Evolutionary conservation across 2,113 vertebrate genomes (phyloP).

Genomic region (Anolis sagrei): DNA sequence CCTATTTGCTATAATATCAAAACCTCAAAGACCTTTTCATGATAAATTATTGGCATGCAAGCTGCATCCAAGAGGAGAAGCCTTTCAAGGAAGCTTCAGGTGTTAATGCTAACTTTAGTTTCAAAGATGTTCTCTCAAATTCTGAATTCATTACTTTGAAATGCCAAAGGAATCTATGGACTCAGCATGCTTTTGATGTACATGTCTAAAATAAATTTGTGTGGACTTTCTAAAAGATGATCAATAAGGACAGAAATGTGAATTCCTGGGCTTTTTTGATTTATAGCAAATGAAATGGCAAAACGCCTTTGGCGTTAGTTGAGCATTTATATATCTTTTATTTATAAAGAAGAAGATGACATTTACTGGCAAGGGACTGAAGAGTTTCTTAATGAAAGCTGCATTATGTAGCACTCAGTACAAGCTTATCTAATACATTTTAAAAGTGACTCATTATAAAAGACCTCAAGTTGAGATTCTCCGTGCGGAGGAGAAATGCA

Average conservation of each 20-base stretch:
- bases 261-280: constrained; percentile 48
- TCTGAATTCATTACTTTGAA: constrained; percentile 55
- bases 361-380: constrained; percentile 28
- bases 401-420: constrained; percentile 15
- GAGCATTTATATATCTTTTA: constrained; percentile 55
- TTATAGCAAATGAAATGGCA: constrained; percentile 54
- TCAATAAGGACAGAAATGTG: constrained; percentile 53
- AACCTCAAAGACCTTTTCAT: constrained; percentile 54
- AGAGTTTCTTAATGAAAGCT: constrained; percentile 27
- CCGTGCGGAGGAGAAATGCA: constrained; percentile 4
- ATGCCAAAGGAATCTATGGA: constrained; percentile 44
- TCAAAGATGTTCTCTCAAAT: constrained; percentile 53
- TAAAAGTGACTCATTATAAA: constrained; percentile 38
- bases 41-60: constrained; percentile 48
- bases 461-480: background rate
- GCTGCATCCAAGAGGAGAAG: constrained; percentile 43
- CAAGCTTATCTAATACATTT: constrained; percentile 15
- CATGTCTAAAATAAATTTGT: constrained; percentile 56
- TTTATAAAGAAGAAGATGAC: constrained; percentile 42
- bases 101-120: constrained; percentile 53
- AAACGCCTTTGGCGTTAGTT: constrained; percentile 45
- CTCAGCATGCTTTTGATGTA: constrained; percentile 51
- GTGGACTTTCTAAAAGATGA: constrained; percentile 54
- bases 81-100: constrained; percentile 44
- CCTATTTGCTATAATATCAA: constrained; percentile 40